Percentiles rank a stretch among this genome's conserved stretches.
phyloP scores from a whole-genome alignment of 1,140 invertebrate species.

The Acromyrmex heyeri region DNA sequence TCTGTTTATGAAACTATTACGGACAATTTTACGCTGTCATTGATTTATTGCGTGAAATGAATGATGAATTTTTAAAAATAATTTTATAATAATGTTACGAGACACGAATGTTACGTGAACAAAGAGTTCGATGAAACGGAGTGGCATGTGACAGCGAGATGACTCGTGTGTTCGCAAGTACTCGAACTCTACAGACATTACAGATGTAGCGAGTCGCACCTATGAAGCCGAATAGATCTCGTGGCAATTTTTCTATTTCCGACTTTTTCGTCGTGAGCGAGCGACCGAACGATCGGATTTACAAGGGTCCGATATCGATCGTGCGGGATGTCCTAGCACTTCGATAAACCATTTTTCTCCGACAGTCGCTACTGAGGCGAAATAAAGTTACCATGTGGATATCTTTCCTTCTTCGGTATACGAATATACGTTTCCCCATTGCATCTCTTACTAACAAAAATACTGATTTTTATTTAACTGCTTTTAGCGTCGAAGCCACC shows the following conservation, averaged over 20 bases:
- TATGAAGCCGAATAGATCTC: conserved; percentile 50
- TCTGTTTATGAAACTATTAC: background rate
- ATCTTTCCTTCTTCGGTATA: background rate
- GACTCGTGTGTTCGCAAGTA: conserved; percentile 14
- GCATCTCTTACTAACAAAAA: conserved; percentile 30
- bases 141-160: background rate
- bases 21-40: background rate
- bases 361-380: conserved; percentile 24
- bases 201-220: conserved; percentile 21
- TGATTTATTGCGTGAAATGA: background rate
- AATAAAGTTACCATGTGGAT: conserved; percentile 50
- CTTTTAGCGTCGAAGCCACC: conserved; percentile 10
- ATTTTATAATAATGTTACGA: background rate
- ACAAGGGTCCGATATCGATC: conserved; percentile 56
- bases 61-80: background rate
- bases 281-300: conserved; percentile 47
- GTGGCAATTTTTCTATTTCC: conserved; percentile 53
- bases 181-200: conserved; percentile 18
- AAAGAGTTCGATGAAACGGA: background rate
- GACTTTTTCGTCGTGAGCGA: conserved; percentile 41
- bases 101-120: background rate
- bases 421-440: conserved; percentile 20
- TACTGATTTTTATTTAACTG: conserved; percentile 43
- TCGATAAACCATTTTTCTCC: conserved; percentile 58
- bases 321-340: conserved; percentile 48